phyloP scores from a whole-genome alignment of 2,113 vertebrate species.

The Tachysurus vachellii region DNA sequence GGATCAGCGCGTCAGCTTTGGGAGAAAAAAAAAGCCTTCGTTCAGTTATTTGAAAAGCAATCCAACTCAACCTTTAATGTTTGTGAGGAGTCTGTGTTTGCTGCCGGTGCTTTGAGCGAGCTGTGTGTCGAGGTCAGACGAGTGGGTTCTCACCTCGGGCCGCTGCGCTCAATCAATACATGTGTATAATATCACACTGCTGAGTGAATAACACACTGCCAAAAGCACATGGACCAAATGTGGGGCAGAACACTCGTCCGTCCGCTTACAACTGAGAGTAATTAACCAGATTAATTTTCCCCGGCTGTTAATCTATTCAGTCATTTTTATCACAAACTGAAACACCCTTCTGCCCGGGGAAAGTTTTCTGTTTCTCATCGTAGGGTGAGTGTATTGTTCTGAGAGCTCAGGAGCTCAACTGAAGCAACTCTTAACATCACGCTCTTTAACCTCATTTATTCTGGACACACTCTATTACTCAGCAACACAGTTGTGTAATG shows the following conservation, averaged over 20 bases:
- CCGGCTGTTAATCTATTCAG: conserved; percentile 29
- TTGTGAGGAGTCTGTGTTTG: conserved; percentile 37
- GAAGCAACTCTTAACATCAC: conserved; percentile 14
- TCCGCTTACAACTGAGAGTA: conserved; percentile 6
- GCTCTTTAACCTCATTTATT: neutral
- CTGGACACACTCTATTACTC: neutral
- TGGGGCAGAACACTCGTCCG: conserved; percentile 35
- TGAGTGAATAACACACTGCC: conserved; percentile 42
- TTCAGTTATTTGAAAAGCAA: conserved; percentile 49
- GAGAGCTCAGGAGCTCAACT: neutral
- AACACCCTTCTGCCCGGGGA: neutral
- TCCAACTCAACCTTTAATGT: conserved; percentile 53
- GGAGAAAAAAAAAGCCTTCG: neutral
- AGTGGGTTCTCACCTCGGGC: conserved; percentile 11
- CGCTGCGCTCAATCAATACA: conserved; percentile 41
- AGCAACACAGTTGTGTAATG: neutral
- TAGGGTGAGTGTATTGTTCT: conserved; percentile 22
- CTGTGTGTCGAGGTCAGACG: conserved; percentile 32
- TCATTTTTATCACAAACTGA: neutral
- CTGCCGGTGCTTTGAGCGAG: conserved; percentile 14
- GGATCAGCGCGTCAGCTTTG: conserved; percentile 26
- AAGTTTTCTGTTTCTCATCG: conserved; percentile 11
- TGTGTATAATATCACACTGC: conserved; percentile 41
- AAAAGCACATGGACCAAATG: conserved; percentile 31
- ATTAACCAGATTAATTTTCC: conserved; percentile 49